Evolutionary conservation across 2,113 vertebrate species (phyloP).

Genomic region (Perca fluviatilis): DNA sequence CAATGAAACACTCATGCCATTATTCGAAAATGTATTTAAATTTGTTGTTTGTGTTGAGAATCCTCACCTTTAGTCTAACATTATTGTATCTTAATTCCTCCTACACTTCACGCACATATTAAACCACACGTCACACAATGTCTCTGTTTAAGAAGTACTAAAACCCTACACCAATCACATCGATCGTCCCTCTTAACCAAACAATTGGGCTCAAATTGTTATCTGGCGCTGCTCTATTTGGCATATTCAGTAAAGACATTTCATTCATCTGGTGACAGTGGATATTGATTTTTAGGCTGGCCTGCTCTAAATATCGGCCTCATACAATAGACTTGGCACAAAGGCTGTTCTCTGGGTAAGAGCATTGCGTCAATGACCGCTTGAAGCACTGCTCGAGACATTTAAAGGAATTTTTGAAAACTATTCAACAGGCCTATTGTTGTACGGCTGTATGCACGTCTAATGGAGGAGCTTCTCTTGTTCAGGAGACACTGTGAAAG

Average conservation of each 20-base stretch:
- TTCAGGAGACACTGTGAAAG: constrained; percentile 19
- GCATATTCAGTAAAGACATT: constrained; percentile 65
- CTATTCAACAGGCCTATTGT: constrained; percentile 60
- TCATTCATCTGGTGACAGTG: constrained; percentile 75
- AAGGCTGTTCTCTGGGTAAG: constrained; percentile 65
- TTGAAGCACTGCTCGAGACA: constrained; percentile 47
- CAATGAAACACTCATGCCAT: background rate
- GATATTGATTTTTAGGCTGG: constrained; percentile 74
- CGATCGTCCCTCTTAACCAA: constrained; percentile 54
- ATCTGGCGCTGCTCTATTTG: constrained; percentile 63
- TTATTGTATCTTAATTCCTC: background rate
- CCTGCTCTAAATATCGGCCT: constrained; percentile 69
- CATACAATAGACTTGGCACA: constrained; percentile 59
- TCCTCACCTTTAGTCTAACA: background rate
- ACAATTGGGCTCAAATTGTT: constrained; percentile 60
- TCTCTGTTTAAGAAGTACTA: constrained; percentile 38
- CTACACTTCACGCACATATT: background rate
- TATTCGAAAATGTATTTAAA: background rate
- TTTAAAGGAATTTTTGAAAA: constrained; percentile 57
- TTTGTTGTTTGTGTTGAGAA: background rate
- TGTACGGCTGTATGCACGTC: constrained; percentile 11
- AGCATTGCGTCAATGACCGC: constrained; percentile 49
- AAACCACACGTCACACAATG: constrained; percentile 40
- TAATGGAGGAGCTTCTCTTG: constrained; percentile 54
- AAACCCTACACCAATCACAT: constrained; percentile 53